These are phyloP conservation scores for Drosophila takahashii DNA, from an alignment of 1,140 invertebrate genomes.

Conservation along the genomic window DNA sequence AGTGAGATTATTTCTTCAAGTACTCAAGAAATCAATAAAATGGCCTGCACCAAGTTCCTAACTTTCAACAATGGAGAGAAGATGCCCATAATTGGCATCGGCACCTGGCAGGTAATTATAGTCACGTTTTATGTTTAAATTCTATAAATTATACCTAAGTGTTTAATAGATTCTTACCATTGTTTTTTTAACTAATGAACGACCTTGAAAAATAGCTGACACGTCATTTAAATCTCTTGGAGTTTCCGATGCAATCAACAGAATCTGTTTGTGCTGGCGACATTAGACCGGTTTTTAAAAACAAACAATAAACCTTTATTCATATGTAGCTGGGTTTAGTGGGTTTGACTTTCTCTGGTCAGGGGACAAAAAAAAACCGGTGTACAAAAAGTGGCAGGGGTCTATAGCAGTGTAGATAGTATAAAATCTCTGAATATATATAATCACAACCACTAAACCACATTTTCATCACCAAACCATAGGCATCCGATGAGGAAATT, in stretches of 20 bases:
- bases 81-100: conserved; percentile 91
- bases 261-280: conserved; percentile 9
- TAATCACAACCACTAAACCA: conserved; percentile 49
- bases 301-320: conserved; percentile 26
- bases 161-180: neutral
- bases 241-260: conserved; percentile 17
- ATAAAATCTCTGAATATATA: neutral
- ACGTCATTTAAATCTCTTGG: conserved; percentile 22
- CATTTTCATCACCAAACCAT: conserved; percentile 55
- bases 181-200: conserved; percentile 16
- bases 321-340: conserved; percentile 8
- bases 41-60: conserved; percentile 67
- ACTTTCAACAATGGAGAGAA: conserved; percentile 85
- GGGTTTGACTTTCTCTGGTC: conserved; percentile 25
- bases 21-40: conserved; percentile 24
- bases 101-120: conserved; percentile 91
- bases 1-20: neutral
- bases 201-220: conserved; percentile 13
- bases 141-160: neutral
- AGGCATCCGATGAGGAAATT: conserved; percentile 89
- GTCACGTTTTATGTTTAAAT: conserved; percentile 1
- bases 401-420: neutral
- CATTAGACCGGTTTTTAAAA: conserved; percentile 39
- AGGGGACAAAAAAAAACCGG: neutral
- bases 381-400: neutral